These are phyloP conservation scores for Parnassius glacialis DNA, from an alignment of 2,888 invertebrate species.

Conservation along the genomic window DNA sequence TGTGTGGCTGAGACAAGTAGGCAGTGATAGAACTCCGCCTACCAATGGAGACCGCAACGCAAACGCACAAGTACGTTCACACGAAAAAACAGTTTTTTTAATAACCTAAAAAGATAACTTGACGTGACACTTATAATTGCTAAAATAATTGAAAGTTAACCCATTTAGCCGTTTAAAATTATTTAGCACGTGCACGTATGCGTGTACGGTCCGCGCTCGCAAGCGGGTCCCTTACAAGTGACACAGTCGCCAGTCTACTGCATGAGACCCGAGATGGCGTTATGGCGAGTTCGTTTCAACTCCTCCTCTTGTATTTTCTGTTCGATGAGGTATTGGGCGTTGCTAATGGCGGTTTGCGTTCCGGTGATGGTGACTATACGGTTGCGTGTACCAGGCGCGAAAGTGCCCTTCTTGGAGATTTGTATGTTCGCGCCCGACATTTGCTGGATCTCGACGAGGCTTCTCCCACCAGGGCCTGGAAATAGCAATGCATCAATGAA, in stretches of 20 bases:
- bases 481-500: neutral
- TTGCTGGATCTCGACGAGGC: constrained; percentile 98
- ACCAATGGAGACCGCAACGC: neutral
- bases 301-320: constrained; percentile 98
- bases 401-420: constrained; percentile 98
- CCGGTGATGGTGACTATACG: constrained; percentile 98
- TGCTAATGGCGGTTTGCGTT: constrained; percentile 91
- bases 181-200: constrained; percentile 6
- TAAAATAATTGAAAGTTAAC: neutral
- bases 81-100: too few species aligned
- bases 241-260: constrained; percentile 71
- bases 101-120: too few species aligned
- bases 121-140: too few species aligned
- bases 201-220: neutral
- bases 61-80: too few species aligned
- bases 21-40: constrained; percentile 9
- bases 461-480: constrained; percentile 94
- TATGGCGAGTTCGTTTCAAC: constrained; percentile 95
- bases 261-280: constrained; percentile 87
- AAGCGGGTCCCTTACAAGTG: neutral
- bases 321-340: constrained; percentile 97
- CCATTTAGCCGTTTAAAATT: neutral
- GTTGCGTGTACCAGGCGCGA: constrained; percentile 98
- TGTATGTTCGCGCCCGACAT: constrained; percentile 98
- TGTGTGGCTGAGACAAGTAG: constrained; percentile 13